Percentiles rank a stretch among this genome's conserved stretches.
Evolutionary conservation across 2,797 vertebrate species (phyloP).

Genomic region (Sebastes taczanowskii): DNA sequence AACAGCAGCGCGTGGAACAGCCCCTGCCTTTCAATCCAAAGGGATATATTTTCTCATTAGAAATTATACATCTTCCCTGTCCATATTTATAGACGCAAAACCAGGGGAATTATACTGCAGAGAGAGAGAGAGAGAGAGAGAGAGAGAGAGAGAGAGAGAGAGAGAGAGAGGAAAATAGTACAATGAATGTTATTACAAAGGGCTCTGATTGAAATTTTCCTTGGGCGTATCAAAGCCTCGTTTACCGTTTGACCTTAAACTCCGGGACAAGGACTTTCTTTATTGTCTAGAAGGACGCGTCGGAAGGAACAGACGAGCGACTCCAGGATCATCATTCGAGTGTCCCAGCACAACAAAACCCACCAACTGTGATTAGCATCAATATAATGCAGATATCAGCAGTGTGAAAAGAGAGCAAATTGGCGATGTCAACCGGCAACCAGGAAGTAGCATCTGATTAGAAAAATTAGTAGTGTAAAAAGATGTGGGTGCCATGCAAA

Average conservation of each 20-base stretch:
- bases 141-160: conserved; percentile 16
- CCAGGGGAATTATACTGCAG: conserved; percentile 82
- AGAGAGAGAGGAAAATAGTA: conserved; percentile 69
- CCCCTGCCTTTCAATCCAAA: conserved; percentile 83
- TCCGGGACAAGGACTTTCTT: conserved; percentile 82
- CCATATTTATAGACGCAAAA: conserved; percentile 85
- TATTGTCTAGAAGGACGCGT: conserved; percentile 62
- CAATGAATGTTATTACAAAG: conserved; percentile 85
- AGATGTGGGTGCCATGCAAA: conserved; percentile 20
- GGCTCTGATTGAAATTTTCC: conserved; percentile 81
- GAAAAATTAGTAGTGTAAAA: conserved; percentile 37
- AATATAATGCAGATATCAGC: conserved; percentile 13
- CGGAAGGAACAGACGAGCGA: conserved; percentile 32
- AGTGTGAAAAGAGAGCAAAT: conserved; percentile 21
- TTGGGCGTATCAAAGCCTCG: conserved; percentile 81
- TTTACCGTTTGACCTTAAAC: conserved; percentile 84
- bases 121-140: conserved; percentile 34
- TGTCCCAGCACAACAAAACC: conserved; percentile 44
- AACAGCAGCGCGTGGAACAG: conserved; percentile 74
- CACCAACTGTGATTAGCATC: conserved; percentile 28
- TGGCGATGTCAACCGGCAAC: conserved; percentile 4
- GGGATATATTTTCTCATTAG: conserved; percentile 85
- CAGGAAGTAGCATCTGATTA: conserved; percentile 13
- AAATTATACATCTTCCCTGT: conserved; percentile 83
- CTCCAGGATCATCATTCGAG: conserved; percentile 37